phyloP scores from a whole-genome alignment of 2,113 vertebrate species.

The Glaucomys volans region DNA sequence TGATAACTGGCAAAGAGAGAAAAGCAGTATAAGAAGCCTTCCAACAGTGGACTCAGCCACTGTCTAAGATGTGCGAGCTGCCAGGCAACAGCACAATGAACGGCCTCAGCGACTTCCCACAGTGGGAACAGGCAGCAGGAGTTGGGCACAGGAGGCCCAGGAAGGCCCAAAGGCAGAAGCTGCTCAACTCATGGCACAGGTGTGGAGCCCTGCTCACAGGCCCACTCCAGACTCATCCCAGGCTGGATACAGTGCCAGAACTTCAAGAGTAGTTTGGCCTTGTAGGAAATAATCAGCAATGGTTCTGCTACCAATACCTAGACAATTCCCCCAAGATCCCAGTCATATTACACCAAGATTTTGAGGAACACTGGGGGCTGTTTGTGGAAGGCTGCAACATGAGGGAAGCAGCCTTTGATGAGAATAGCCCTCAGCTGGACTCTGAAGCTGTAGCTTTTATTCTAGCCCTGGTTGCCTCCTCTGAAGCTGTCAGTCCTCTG shows the following conservation, averaged over 20 bases:
- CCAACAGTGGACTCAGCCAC: neutral
- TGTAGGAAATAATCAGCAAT: neutral
- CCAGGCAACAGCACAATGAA: neutral
- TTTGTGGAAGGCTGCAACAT: conserved; percentile 57
- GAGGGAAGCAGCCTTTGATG: conserved; percentile 58
- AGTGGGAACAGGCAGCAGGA: neutral
- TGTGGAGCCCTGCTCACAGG: neutral
- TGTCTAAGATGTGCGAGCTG: neutral
- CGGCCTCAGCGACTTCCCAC: neutral
- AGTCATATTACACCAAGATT: neutral
- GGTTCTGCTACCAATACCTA: conserved; percentile 21
- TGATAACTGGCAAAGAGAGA: too few relatives aligned
- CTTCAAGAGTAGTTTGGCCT: neutral
- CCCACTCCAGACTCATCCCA: neutral
- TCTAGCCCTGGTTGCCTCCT: neutral
- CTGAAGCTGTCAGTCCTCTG: neutral
- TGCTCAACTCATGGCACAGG: neutral
- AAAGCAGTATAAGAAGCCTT: too few relatives aligned
- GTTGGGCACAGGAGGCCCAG: neutral
- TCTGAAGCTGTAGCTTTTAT: neutral
- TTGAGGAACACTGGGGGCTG: conserved; percentile 25
- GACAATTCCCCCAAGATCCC: neutral
- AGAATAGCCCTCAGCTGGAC: conserved; percentile 12
- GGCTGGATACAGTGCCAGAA: neutral
- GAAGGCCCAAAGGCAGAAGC: neutral